Evolutionary conservation across 1,140 invertebrate genomes (phyloP).

Genomic region (Trichomalopsis sarcophagae): DNA sequence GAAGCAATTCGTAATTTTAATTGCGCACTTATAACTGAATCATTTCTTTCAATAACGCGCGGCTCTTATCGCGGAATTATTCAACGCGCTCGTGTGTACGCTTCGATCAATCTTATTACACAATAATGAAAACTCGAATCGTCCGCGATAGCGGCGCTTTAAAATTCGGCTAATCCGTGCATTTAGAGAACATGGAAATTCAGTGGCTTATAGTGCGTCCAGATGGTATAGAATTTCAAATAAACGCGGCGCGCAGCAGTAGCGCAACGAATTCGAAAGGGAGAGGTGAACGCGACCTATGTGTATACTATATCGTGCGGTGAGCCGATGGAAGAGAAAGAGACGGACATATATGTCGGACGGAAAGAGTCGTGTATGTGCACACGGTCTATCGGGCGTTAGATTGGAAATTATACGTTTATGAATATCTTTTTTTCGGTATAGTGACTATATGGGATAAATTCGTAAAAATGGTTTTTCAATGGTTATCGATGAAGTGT

Average conservation of each 20-base stretch:
- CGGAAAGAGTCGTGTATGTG: not conserved
- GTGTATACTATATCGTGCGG: not conserved
- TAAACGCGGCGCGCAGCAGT: not conserved
- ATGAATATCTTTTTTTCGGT: too few relatives aligned
- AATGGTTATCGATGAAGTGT: too few relatives aligned
- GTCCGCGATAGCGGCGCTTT: too few relatives aligned
- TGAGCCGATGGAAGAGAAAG: not conserved
- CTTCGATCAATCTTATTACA: too few relatives aligned
- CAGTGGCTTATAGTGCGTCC: not conserved
- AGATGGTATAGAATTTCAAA: not conserved
- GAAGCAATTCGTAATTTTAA: not conserved
- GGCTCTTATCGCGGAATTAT: too few relatives aligned
- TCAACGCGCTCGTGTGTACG: too few relatives aligned
- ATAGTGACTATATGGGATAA: too few relatives aligned
- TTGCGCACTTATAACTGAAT: not conserved
- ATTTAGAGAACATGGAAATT: not conserved
- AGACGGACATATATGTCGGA: not conserved
- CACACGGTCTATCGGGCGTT: not conserved
- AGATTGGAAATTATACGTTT: too few relatives aligned
- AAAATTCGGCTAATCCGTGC: not conserved
- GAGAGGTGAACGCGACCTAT: not conserved
- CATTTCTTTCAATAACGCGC: not conserved
- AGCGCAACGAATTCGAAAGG: not conserved
- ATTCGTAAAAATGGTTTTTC: too few relatives aligned
- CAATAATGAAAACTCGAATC: too few relatives aligned